Percentiles rank a stretch among this genome's conserved stretches.
Evolutionary conservation across 35 echinoderm and acorn worm species (phyloP).

Genomic region (Strongylocentrotus purpuratus): DNA sequence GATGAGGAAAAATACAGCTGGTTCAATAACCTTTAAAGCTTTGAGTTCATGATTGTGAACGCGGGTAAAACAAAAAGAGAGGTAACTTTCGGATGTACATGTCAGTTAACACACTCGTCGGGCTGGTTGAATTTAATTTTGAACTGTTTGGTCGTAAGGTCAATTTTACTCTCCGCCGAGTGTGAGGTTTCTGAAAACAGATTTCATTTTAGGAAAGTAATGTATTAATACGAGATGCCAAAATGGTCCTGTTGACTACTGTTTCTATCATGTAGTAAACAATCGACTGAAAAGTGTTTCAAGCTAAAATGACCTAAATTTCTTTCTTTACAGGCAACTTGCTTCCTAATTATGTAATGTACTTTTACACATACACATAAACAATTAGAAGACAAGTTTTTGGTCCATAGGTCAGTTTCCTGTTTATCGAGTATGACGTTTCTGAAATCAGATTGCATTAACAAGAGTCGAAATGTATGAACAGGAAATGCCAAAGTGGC

Average conservation of each 20-base stretch:
- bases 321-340: too few species aligned
- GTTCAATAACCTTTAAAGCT: conserved; percentile 18
- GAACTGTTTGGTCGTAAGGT: not conserved
- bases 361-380: too few species aligned
- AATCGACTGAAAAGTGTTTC: not conserved
- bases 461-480: too few species aligned
- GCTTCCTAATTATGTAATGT: too few species aligned
- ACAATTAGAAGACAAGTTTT: too few species aligned
- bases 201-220: not conserved
- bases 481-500: too few species aligned
- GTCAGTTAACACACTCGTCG: not conserved
- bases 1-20: not conserved
- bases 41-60: not conserved
- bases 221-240: not conserved
- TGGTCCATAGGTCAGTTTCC: too few species aligned
- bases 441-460: too few species aligned
- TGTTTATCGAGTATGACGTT: too few species aligned
- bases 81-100: conserved; percentile 17
- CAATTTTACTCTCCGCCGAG: not conserved
- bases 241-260: not conserved
- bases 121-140: not conserved
- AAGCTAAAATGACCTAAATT: too few species aligned
- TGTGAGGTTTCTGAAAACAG: not conserved
- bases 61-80: not conserved
- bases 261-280: not conserved